A percentile compares a stretch with the other conserved stretches of the same genome.
These are phyloP conservation scores for Leptosomus discolor DNA, from an alignment of 2,113 vertebrate genomes.

Conservation along the genomic window DNA sequence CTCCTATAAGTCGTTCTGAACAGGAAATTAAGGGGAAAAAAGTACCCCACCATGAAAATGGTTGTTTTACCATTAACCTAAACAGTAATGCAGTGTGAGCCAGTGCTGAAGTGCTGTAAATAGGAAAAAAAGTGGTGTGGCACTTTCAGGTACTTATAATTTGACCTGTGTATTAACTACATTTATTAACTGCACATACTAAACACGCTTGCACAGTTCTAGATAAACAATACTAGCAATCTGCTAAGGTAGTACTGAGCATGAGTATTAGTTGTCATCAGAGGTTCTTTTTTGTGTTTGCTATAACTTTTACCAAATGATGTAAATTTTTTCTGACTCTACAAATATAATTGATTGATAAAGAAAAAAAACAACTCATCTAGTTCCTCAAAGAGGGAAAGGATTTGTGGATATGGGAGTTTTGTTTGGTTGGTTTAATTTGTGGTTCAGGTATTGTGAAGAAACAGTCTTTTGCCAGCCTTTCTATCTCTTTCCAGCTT, in stretches of 20 bases:
- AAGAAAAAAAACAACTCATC: rapidly evolving
- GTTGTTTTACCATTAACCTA: not conserved
- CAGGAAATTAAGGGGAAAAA: not conserved
- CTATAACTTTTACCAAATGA: not conserved
- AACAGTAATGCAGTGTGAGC: not conserved
- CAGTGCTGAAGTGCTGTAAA: not conserved
- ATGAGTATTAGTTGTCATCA: not conserved
- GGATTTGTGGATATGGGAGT: not conserved
- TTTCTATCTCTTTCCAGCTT: not conserved
- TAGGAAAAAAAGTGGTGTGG: not conserved
- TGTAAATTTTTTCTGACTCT: not conserved
- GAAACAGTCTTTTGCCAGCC: not conserved
- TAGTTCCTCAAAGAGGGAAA: not conserved
- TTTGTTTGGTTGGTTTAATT: not conserved
- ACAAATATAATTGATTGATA: not conserved
- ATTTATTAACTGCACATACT: not conserved
- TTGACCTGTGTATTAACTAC: not conserved
- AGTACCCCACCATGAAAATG: not conserved
- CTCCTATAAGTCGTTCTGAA: not conserved
- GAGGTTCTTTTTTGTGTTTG: not conserved
- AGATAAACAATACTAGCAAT: not conserved
- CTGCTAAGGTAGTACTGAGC: not conserved
- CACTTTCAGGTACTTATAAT: rapidly evolving
- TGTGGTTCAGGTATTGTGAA: not conserved
- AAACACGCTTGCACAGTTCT: not conserved